These are phyloP conservation scores for Xanthia icteritia DNA, from an alignment of 2,888 invertebrate species.

Conservation along the genomic window DNA sequence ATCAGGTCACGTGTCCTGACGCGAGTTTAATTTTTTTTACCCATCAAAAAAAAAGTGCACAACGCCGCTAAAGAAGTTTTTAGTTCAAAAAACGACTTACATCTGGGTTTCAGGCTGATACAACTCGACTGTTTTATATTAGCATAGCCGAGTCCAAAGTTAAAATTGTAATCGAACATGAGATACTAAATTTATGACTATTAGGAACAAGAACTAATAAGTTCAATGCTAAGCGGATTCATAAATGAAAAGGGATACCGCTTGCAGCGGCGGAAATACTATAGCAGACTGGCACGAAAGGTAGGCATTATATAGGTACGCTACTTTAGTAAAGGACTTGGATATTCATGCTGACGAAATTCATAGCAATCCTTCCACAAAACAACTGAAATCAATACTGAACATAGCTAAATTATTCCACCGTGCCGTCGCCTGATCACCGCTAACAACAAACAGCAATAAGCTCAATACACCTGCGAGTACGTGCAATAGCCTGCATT, in stretches of 20 bases:
- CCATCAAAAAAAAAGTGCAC: too few relatives aligned
- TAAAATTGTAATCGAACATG: background rate
- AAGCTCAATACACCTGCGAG: constrained; percentile 50
- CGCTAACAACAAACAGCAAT: constrained; percentile 16
- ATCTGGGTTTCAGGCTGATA: background rate
- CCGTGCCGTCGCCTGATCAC: constrained; percentile 15
- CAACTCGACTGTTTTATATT: background rate
- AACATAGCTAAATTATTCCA: background rate
- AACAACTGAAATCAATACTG: constrained; percentile 17
- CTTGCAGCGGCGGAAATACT: background rate
- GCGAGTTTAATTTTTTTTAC: too few relatives aligned
- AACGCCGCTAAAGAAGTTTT: too few relatives aligned
- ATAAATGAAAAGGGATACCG: background rate
- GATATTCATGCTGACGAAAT: background rate
- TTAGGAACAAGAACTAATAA: background rate
- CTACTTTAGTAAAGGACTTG: background rate
- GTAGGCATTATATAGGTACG: background rate
- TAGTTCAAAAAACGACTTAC: background rate
- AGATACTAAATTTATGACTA: background rate
- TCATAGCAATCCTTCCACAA: background rate
- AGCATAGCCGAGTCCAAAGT: background rate
- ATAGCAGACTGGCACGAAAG: background rate
- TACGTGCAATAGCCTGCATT: constrained; percentile 61
- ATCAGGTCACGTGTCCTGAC: too few relatives aligned
- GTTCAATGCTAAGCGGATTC: constrained; percentile 10